phyloP scores from a whole-genome alignment of 2,113 vertebrate species.

The Ammodytes dubius region DNA sequence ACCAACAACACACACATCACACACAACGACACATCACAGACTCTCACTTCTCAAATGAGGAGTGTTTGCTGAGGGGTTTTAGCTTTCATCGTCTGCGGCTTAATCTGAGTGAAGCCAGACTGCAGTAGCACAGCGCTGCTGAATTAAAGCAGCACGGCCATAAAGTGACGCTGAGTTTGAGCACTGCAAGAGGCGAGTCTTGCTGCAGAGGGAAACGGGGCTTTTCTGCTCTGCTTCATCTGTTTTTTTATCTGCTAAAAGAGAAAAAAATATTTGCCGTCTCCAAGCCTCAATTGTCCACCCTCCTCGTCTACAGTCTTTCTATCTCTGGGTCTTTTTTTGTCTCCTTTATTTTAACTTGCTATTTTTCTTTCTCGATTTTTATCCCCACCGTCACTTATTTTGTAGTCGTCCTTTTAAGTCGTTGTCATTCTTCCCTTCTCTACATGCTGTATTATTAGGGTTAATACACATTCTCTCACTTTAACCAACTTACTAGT shows the following conservation, averaged over 20 bases:
- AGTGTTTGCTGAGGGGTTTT: conserved; percentile 41
- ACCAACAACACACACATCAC: neutral
- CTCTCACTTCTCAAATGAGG: conserved; percentile 48
- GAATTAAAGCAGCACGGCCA: conserved; percentile 49
- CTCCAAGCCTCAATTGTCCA: neutral
- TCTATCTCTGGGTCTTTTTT: neutral
- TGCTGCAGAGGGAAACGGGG: conserved; percentile 25
- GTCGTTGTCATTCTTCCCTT: neutral
- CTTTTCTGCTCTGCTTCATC: conserved; percentile 36
- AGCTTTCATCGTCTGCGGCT: conserved; percentile 51
- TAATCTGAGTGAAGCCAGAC: conserved; percentile 53
- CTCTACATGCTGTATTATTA: neutral
- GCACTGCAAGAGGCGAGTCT: conserved; percentile 23
- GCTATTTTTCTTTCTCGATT: neutral
- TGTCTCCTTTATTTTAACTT: neutral
- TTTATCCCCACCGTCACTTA: neutral
- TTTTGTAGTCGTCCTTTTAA: neutral
- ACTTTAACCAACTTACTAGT: neutral
- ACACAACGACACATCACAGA: conserved; percentile 4
- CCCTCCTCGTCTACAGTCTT: neutral
- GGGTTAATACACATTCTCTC: neutral
- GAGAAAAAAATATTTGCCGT: conserved; percentile 5
- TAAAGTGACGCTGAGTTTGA: conserved; percentile 43
- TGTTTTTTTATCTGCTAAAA: conserved; percentile 52
- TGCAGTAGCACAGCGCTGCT: conserved; percentile 54